phyloP scores from a whole-genome alignment of 1,140 invertebrate species.

The Asbolus verrucosus region DNA sequence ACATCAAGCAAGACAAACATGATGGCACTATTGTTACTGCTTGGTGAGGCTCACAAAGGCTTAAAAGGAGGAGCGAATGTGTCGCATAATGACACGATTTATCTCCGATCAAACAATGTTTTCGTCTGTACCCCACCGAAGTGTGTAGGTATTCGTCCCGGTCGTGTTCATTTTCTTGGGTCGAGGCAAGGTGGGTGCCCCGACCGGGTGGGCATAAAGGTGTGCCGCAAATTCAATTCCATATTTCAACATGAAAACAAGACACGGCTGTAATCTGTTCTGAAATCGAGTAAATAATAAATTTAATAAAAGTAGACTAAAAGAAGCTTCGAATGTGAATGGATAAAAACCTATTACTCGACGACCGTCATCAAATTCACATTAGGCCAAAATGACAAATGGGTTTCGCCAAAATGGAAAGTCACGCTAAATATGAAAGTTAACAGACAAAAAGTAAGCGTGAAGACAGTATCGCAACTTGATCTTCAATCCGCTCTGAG shows the following conservation, averaged over 20 bases:
- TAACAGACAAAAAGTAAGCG: no score
- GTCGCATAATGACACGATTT: slow-evolving; percentile 30
- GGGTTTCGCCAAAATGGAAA: no score
- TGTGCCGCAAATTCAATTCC: slow-evolving; percentile 25
- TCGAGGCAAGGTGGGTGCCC: slow-evolving; percentile 4
- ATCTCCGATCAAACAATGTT: slow-evolving; percentile 39
- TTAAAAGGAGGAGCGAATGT: slow-evolving; percentile 25
- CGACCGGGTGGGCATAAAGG: slow-evolving; percentile 2
- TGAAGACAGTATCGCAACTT: no score
- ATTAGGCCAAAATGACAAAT: not conserved
- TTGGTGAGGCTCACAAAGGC: slow-evolving; percentile 8
- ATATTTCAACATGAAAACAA: slow-evolving; percentile 16
- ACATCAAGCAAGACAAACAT: slow-evolving; percentile 14
- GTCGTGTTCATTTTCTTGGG: slow-evolving; percentile 21
- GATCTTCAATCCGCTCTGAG: no score
- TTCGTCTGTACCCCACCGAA: slow-evolving; percentile 16
- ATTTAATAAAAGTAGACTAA: not conserved
- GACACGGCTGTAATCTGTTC: slow-evolving; percentile 7
- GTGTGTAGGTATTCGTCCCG: slow-evolving; percentile 14
- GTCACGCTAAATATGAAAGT: no score
- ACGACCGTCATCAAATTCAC: not conserved
- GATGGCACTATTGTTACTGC: not conserved
- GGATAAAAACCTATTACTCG: not conserved
- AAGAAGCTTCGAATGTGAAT: not conserved
- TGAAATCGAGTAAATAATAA: slow-evolving; percentile 12